A percentile compares a stretch with the other conserved stretches of the same genome.
Evolutionary conservation across 2,797 vertebrate species (phyloP).

Genomic region (Gallirallus australis): DNA sequence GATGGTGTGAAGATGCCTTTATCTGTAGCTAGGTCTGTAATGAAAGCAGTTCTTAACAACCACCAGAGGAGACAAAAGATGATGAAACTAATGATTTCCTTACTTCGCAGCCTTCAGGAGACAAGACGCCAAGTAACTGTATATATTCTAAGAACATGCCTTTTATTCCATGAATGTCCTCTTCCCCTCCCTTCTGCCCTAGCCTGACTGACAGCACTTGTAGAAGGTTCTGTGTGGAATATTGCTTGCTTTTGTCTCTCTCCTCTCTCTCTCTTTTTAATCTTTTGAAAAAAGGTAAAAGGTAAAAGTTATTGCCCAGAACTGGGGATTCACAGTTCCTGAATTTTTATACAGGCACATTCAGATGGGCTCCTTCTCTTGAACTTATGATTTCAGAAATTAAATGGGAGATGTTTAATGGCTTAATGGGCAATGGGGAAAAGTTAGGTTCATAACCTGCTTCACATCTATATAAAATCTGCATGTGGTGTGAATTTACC

Average conservation of each 20-base stretch:
- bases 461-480: neutral
- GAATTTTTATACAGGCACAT: neutral
- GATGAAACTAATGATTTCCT: neutral
- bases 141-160: neutral
- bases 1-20: neutral
- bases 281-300: fast-evolving
- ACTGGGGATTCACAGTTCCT: neutral
- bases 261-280: neutral
- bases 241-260: neutral
- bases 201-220: neutral
- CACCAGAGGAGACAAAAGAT: neutral
- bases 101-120: neutral
- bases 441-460: neutral
- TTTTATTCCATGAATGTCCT: neutral
- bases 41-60: neutral
- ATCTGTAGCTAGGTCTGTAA: neutral
- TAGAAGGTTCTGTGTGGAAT: neutral
- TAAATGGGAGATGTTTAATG: neutral
- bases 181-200: neutral
- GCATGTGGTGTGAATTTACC: neutral
- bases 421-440: neutral
- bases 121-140: neutral
- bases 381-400: neutral
- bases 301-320: neutral
- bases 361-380: neutral